A percentile compares a stretch with the other conserved stretches of the same genome.
Evolutionary conservation across 2,797 vertebrate species (phyloP).

Genomic region (Liparis tanakae): DNA sequence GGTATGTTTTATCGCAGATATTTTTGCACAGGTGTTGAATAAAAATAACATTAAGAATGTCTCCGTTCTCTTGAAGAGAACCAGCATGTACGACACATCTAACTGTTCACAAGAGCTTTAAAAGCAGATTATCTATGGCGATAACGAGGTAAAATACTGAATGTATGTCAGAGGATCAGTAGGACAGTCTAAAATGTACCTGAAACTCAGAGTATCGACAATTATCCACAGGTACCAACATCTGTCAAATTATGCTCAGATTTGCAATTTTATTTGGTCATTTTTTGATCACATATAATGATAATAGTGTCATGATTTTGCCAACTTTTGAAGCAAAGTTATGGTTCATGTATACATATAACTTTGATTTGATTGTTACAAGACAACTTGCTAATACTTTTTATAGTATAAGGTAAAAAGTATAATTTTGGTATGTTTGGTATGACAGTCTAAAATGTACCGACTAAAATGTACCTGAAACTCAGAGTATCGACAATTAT

Average conservation of each 20-base stretch:
- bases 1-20: too few species aligned
- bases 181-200: too few species aligned
- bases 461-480: not conserved
- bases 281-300: not conserved
- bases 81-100: not conserved
- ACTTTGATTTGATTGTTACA: not conserved
- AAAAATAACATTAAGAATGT: not conserved
- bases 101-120: not conserved
- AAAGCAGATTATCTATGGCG: not conserved
- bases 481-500: too few species aligned
- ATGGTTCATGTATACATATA: not conserved
- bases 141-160: constrained; percentile 15
- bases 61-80: not conserved
- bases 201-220: too few species aligned
- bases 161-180: constrained; percentile 50
- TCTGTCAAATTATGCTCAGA: too few species aligned
- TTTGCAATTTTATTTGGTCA: too few species aligned
- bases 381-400: not conserved
- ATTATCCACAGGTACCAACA: too few species aligned
- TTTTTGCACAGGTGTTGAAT: not conserved
- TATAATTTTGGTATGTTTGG: not conserved
- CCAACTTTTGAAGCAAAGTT: not conserved
- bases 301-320: not conserved
- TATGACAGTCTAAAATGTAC: too few species aligned
- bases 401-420: not conserved